A percentile compares a stretch with the other conserved stretches of the same genome.
These are phyloP conservation scores for Callipepla squamata DNA, from an alignment of 2,113 vertebrate species.

Conservation along the genomic window DNA sequence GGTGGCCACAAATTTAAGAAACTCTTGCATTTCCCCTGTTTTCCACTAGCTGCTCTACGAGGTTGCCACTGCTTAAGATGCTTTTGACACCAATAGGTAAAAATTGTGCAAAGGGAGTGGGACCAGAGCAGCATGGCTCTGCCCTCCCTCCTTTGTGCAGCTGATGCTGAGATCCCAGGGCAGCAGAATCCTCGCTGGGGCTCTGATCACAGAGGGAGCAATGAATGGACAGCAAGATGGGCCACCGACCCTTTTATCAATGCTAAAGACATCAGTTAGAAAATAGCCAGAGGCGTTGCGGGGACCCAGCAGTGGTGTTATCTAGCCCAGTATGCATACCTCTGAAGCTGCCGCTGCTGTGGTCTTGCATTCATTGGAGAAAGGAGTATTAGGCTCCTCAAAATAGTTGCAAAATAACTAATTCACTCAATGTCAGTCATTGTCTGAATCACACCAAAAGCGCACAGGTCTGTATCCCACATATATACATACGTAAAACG, in stretches of 20 bases:
- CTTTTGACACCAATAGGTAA: not conserved
- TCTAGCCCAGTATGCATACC: not conserved
- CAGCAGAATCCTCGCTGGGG: not conserved
- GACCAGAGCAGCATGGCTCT: not conserved
- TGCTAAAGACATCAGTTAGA: not conserved
- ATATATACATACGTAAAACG: slow-evolving; percentile 14
- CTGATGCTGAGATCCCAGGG: not conserved
- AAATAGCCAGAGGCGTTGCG: rapidly evolving
- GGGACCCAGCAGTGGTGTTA: not conserved
- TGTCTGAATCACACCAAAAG: not conserved
- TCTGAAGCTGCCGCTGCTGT: not conserved
- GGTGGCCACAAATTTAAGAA: not conserved
- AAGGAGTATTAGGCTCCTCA: not conserved
- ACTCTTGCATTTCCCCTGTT: not conserved
- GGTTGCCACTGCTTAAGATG: not conserved
- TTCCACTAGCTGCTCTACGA: not conserved
- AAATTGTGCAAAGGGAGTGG: not conserved
- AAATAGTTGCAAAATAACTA: not conserved
- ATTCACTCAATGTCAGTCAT: not conserved
- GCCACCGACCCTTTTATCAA: not conserved
- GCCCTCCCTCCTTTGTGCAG: not conserved
- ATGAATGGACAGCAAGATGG: not conserved
- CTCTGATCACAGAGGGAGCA: not conserved
- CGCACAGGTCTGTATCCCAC: not conserved
- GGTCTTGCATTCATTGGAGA: not conserved